A percentile compares a stretch with the other conserved stretches of the same genome.
These are phyloP conservation scores for Carcharodon carcharias DNA, from an alignment of 2,797 vertebrate genomes.

Conservation along the genomic window DNA sequence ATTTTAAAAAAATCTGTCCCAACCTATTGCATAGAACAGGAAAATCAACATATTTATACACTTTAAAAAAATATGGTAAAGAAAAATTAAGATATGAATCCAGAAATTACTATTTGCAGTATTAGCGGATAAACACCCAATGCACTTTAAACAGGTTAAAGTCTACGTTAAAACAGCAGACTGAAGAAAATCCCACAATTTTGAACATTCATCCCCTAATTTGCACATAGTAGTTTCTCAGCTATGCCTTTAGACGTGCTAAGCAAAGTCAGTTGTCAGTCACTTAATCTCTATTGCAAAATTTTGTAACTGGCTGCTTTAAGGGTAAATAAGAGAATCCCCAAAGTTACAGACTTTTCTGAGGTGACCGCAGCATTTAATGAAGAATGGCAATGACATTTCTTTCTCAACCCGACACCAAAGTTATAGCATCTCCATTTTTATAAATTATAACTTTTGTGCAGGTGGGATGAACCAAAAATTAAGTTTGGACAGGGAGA, in stretches of 20 bases:
- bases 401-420: background rate
- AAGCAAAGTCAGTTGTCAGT: background rate
- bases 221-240: background rate
- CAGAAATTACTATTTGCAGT: background rate
- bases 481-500: background rate
- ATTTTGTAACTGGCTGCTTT: background rate
- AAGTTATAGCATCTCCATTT: no score
- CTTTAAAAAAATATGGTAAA: background rate
- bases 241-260: background rate
- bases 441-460: no score
- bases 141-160: background rate
- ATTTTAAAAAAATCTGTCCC: background rate
- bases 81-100: background rate
- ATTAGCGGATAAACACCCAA: background rate
- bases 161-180: background rate
- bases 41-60: background rate
- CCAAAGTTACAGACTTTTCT: background rate
- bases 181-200: background rate
- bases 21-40: constrained; percentile 9
- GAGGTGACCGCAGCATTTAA: constrained; percentile 1
- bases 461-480: background rate
- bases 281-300: background rate
- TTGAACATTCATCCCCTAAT: background rate
- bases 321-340: background rate
- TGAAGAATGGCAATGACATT: background rate